Conservation (phyloP, 2,888 invertebrate genomes). For the Lasioglossum calceatum region DNA sequence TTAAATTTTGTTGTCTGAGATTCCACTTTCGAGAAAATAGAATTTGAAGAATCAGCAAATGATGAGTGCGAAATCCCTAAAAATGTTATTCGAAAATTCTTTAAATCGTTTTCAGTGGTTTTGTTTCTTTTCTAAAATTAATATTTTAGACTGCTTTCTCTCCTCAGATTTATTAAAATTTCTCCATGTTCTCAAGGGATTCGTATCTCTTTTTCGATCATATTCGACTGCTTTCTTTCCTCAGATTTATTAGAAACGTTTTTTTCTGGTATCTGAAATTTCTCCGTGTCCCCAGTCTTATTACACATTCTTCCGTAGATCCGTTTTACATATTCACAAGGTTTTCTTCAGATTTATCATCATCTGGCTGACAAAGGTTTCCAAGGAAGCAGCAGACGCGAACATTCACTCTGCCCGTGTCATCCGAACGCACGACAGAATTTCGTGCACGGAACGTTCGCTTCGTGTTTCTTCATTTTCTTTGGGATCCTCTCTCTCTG, state of each 20-base stretch:
- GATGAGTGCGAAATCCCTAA: no score
- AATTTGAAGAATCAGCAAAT: no score
- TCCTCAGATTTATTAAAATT: not conserved
- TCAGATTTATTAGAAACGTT: not conserved
- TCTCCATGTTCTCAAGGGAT: no score
- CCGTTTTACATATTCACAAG: not conserved
- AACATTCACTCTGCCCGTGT: slow-evolving; percentile 3
- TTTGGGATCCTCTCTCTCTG: not conserved
- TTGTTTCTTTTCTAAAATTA: no score
- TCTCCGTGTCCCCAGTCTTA: not conserved
- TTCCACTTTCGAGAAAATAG: no score
- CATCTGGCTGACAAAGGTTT: not conserved
- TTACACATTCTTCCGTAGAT: not conserved
- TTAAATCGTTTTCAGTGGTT: no score
- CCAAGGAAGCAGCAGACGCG: not conserved
- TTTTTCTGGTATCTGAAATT: not conserved
- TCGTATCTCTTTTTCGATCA: no score
- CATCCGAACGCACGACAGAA: slow-evolving; percentile 12
- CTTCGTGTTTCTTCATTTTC: not conserved
- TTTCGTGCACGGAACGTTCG: slow-evolving; percentile 20
- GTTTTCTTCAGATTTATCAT: slow-evolving; percentile 16
- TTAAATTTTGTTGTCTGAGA: no score
- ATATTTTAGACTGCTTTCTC: not conserved
- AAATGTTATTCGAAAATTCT: not conserved
- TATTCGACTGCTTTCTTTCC: no score